These are phyloP conservation scores for Graptemys geographica DNA, from an alignment of 2,797 vertebrate species.

Conservation along the genomic window DNA sequence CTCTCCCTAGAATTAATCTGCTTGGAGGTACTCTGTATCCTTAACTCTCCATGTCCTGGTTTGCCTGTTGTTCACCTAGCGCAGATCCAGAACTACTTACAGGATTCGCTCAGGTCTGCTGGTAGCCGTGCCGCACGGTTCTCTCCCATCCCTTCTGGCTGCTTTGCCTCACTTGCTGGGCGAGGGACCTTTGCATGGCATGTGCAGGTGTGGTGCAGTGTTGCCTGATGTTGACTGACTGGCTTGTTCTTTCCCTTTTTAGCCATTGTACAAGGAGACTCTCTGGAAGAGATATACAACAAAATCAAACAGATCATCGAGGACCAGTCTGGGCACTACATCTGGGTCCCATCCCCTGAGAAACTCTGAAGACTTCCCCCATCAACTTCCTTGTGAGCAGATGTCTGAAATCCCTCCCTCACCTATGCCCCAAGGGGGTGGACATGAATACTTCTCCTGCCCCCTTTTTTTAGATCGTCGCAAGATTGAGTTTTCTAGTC, in stretches of 20 bases:
- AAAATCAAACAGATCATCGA: constrained; percentile 99
- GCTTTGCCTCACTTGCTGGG: neutral
- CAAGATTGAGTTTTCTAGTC: constrained; percentile 99
- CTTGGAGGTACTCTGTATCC: neutral
- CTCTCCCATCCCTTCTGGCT: fast-evolving
- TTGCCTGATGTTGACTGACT: constrained; percentile 26
- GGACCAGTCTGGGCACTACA: constrained; percentile 99
- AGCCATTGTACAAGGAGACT: constrained; percentile 99
- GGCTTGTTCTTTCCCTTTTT: constrained; percentile 70
- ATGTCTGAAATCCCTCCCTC: constrained; percentile 73
- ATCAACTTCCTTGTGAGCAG: constrained; percentile 81
- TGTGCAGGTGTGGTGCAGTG: fast-evolving
- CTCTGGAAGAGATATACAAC: constrained; percentile 99
- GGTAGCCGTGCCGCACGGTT: fast-evolving
- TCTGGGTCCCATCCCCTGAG: constrained; percentile 98
- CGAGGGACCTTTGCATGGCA: fast-evolving
- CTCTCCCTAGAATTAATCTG: constrained; percentile 3
- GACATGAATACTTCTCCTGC: constrained; percentile 83
- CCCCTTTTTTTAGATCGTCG: constrained; percentile 97
- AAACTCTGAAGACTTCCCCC: constrained; percentile 93
- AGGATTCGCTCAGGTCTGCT: neutral
- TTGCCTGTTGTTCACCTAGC: fast-evolving
- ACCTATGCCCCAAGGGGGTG: constrained; percentile 74
- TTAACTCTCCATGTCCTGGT: constrained; percentile 10
- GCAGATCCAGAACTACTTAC: neutral